Evolutionary conservation across 2,888 invertebrate genomes (phyloP), one percentile per base, ranked within the genome.

Genomic region (Microctonus hyperodae): DNA sequence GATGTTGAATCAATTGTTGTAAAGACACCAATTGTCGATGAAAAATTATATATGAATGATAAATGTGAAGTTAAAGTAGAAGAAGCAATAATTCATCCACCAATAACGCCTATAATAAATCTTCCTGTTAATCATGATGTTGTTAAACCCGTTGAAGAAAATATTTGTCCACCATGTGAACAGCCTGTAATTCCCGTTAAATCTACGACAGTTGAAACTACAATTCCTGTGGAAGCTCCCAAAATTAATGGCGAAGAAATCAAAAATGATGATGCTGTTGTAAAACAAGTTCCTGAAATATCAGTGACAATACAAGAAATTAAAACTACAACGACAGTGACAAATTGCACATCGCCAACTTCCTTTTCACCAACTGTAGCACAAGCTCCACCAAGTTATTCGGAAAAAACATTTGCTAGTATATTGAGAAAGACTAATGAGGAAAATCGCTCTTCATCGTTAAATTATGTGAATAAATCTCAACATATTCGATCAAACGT

Each of bases 11-110:
- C 56, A 4, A 28, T n/a, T 33, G 48, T 20, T 40, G 9, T 25
- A 22, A 51, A 56, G 2, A 62, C 40, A 20, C 48, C 40, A 16
- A 51, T 63, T 22, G 53, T 31, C 23, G 31, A 28, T 1, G 6
- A 53, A 1, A 28, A n/a, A 20, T 16, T 22, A 13, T 53, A 28
- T 10, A 69, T 69, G n/a, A n/a, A n/a, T 16, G 71, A 71, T 23
- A 65, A 68, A 53, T 35, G 28, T 50, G 31, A 23, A 11, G 10
- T n/a, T 13, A 28, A 25, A 6, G 64, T 67, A 33, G 63, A 67
- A 37, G 67, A 67, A 35, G 44, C 44, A 20, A 11, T 62, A 6
- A 16, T 2, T 9, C 22, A 3, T 25, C 16, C 5, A 10, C 3
- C 28, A 33, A 9, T 31, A 11, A 9, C 31, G 16, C 28, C 25